phyloP scores from a whole-genome alignment of 1,140 invertebrate species.

The Drosophila dunni region DNA sequence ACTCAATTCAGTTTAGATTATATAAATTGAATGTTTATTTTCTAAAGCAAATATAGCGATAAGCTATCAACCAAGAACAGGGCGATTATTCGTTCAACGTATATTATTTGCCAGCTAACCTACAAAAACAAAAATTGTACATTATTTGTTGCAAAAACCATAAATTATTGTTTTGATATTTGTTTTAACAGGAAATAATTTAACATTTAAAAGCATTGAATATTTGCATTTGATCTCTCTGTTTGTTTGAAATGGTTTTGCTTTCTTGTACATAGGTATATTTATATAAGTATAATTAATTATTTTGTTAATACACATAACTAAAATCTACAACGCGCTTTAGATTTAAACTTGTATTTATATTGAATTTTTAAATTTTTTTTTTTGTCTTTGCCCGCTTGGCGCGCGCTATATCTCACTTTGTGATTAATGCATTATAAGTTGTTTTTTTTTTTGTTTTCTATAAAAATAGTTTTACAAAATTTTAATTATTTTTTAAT shows the following conservation, averaged over 20 bases:
- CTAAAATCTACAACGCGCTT: constrained; percentile 50
- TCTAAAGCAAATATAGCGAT: constrained; percentile 33
- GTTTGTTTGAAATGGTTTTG: constrained; percentile 56
- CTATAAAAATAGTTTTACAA: constrained; percentile 77
- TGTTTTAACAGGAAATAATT: constrained; percentile 66
- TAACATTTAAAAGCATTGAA: constrained; percentile 77
- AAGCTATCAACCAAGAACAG: constrained; percentile 37
- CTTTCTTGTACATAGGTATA: constrained; percentile 55
- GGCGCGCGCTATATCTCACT: constrained; percentile 63
- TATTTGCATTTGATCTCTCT: constrained; percentile 60
- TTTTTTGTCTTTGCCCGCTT: constrained; percentile 60
- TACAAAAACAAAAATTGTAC: constrained; percentile 49
- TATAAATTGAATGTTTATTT: constrained; percentile 39
- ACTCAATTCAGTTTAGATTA: constrained; percentile 20
- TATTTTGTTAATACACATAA: constrained; percentile 47
- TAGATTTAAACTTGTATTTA: constrained; percentile 43
- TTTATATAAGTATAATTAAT: constrained; percentile 59
- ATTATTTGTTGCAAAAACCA: constrained; percentile 71
- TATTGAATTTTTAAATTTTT: constrained; percentile 42
- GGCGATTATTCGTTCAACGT: constrained; percentile 31
- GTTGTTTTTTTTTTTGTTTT: constrained; percentile 14
- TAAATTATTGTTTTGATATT: constrained; percentile 51
- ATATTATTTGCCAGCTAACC: constrained; percentile 39
- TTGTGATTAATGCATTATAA: constrained; percentile 70
- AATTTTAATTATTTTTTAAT: constrained; percentile 54